Base-by-base conservation (phyloP, 1,140 invertebrate genomes). In the Bombus confusus region DNA sequence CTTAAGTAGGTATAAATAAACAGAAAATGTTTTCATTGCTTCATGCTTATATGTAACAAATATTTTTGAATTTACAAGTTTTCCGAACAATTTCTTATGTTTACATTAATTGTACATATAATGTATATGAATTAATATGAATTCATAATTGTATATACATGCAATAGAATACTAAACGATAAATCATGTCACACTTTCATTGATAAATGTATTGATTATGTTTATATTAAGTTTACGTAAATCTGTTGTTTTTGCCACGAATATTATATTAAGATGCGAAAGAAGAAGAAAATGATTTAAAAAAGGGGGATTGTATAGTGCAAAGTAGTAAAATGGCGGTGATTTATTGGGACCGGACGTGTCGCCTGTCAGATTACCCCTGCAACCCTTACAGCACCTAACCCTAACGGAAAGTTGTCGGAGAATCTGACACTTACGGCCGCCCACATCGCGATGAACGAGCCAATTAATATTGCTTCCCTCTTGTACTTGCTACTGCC, bases 391-490 rank as follows among this genome's bases (percentile, higher is more conserved):
- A 72, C 84, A 88, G 68, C 77, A 71, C 81, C 87, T 75, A 86
- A 83, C 83, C 79, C 72, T 71, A 79, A 73, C 68, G 68, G 77
- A 90, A 88, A 91, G 87, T 87, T 87, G 87, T 88, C 80, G 84
- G 84, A 90, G 83, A 91, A 89, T 89, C 79, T 90, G 66, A 80
- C 85, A 84, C 80, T 73, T 87, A 80, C 76, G 86, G 83, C 90
- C 91, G 80, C 86, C 90, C 91, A 82, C 82, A 87, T 88, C 84
- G 90, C 88, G 74, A 90, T 88, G 88, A 90, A 91, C 88, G 90
- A 90, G 86, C 87, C 90, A 90, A 91, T 91, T 91, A 91, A 91
- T 91, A 91, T 88, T 83, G 85, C 83, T 86, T 87, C 91, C 83
- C 89, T 91, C 85, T 74, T 57, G 71, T 76, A 64, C 71, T 72